Base-by-base conservation (phyloP, 2,797 vertebrate species). In the Ctenochaetus hawaiiensis region DNA sequence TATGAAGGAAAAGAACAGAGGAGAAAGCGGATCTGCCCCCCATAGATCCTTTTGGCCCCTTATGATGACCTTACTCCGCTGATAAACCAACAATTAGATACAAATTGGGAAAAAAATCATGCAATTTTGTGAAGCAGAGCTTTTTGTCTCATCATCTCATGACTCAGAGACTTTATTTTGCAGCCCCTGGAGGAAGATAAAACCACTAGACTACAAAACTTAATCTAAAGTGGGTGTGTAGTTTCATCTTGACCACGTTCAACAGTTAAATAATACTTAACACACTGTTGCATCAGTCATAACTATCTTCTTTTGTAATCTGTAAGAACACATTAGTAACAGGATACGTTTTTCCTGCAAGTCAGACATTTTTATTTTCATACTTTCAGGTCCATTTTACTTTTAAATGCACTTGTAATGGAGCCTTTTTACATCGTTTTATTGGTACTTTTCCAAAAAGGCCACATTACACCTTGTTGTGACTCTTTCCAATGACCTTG, bases 401-500 rank as follows among this genome's bases (percentile, higher is more conserved):
- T 43, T 22, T 12, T 37, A 30, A 52, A 43, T 8, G 17, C 1
- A 44, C 3, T 39, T 41, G 45, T 23, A 34, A 23, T 26, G 22
- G 2, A 48, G 4, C 30, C 11, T 51, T 60, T 62, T 63, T 9
- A 41, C 11, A 17, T 63, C 5, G 16, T 57, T 56, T 4, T 11
- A 20, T 2, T 26, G 54, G 1, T 34, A 5, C 18, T 56, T 66
- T 56, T 16, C 54, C 23, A 53, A 5, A 47, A 62, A 51, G 61
- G 69, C 22, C 39, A 52, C 5, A 1, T 52, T 20, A 23, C 44
- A 43, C 81, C 56, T 61, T 58, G 8, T 45, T 60, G 67, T 39
- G 44, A 51, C 63, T 48, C 16, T 70, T 60, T 80, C 5, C 0
- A 57, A 62, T 58, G 78, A 91, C 89, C 87, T 87, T 84, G 78